Evolutionary conservation across 2,797 vertebrate genomes (phyloP).

Genomic region (Leucoraja ocellata): DNA sequence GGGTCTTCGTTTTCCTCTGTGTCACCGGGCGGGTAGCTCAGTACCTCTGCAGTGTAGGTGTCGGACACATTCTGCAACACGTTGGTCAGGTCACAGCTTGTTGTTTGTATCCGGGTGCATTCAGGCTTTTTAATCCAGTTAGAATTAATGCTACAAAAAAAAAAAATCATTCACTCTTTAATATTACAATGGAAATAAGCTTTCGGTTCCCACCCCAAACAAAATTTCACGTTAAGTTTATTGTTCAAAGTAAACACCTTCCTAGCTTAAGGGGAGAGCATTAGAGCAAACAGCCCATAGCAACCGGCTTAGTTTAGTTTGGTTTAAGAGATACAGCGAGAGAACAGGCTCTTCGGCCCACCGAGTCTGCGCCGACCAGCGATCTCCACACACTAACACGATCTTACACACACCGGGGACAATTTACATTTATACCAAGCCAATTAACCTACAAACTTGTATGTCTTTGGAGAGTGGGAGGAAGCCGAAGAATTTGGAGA

Average conservation of each 20-base stretch:
- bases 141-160: slow-evolving; percentile 50
- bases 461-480: too few relatives aligned
- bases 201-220: background rate
- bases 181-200: background rate
- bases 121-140: slow-evolving; percentile 50
- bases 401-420: too few relatives aligned
- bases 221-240: background rate
- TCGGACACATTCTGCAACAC: slow-evolving; percentile 51
- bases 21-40: slow-evolving; percentile 47
- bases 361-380: too few relatives aligned
- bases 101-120: slow-evolving; percentile 58
- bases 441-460: too few relatives aligned
- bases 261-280: background rate
- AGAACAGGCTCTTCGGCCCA: too few relatives aligned
- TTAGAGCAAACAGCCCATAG: background rate
- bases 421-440: too few relatives aligned
- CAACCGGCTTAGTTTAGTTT: too few relatives aligned
- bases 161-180: background rate
- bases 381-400: too few relatives aligned
- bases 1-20: slow-evolving; percentile 50
- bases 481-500: too few relatives aligned
- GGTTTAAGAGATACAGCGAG: too few relatives aligned
- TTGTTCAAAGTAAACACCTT: background rate
- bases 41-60: slow-evolving; percentile 65
- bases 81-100: slow-evolving; percentile 73